Evolutionary conservation across 2,888 invertebrate species (phyloP).

Genomic region (Monoplex corrugatus): DNA sequence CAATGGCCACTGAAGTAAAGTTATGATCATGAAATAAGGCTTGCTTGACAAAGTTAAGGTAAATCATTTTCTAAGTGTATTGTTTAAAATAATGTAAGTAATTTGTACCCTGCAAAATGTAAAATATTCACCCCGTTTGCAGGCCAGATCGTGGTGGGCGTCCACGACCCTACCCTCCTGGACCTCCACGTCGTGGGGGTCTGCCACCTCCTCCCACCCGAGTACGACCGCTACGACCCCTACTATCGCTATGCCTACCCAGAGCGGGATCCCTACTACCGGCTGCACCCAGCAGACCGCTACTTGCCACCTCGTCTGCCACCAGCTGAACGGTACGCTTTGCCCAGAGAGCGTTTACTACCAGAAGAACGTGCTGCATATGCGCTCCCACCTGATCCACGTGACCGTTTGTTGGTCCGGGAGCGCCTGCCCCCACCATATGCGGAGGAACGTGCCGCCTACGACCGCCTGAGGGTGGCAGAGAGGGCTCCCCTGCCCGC

Average conservation of each 20-base stretch:
- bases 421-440: conserved; percentile 60
- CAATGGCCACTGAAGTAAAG: too few species aligned
- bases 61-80: too few species aligned
- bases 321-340: conserved; percentile 60
- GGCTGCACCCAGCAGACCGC: conserved; percentile 67
- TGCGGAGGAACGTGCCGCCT: conserved; percentile 62
- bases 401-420: conserved; percentile 62
- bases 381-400: conserved; percentile 61
- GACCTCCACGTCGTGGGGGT: conserved; percentile 43
- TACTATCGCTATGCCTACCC: conserved; percentile 62
- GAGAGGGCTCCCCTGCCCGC: conserved; percentile 57
- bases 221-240: conserved; percentile 61
- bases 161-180: conserved; percentile 50
- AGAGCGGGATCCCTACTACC: conserved; percentile 66
- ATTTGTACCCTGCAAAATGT: too few species aligned
- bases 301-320: conserved; percentile 62
- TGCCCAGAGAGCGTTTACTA: conserved; percentile 53
- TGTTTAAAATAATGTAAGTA: too few species aligned
- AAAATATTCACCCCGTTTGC: background rate
- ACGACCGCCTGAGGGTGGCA: conserved; percentile 50
- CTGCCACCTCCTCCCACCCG: conserved; percentile 44
- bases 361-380: conserved; percentile 56
- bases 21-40: too few species aligned
- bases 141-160: conserved; percentile 28
- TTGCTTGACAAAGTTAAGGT: too few species aligned